Evolutionary conservation across 2,888 invertebrate species (phyloP).

Genomic region (Lithosia quadra): DNA sequence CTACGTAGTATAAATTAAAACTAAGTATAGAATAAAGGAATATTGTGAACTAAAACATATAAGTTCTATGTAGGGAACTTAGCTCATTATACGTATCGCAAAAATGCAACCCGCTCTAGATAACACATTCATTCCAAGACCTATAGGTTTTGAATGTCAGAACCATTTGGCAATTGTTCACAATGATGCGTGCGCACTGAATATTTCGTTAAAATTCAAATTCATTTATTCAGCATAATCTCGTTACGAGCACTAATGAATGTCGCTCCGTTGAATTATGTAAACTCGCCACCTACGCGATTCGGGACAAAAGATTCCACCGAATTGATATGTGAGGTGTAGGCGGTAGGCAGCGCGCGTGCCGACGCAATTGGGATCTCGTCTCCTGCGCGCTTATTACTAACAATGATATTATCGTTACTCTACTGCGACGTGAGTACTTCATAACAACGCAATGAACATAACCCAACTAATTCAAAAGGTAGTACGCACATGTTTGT

Average conservation of each 20-base stretch:
- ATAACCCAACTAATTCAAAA: neutral
- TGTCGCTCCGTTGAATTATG: conserved; percentile 54
- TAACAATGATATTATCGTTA: conserved; percentile 7
- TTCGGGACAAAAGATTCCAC: conserved; percentile 36
- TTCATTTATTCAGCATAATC: conserved; percentile 57
- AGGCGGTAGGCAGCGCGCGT: conserved; percentile 10
- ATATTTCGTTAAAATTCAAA: conserved; percentile 52
- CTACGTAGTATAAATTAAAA: no score
- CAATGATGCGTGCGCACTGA: conserved; percentile 6
- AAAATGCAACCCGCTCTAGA: neutral
- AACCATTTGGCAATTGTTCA: neutral
- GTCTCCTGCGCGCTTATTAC: conserved; percentile 17
- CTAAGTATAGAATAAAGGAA: neutral
- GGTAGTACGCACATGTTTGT: neutral
- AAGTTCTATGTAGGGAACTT: no score
- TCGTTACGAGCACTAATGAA: conserved; percentile 57
- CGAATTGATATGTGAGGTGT: conserved; percentile 36
- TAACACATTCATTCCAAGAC: neutral
- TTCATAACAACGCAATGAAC: conserved; percentile 2
- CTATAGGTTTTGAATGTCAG: neutral
- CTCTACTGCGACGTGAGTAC: conserved; percentile 5
- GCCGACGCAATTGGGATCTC: conserved; percentile 19
- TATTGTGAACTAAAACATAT: neutral
- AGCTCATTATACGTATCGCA: no score
- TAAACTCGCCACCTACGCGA: conserved; percentile 30